Evolutionary conservation across 1,140 invertebrate species (phyloP).

Genomic region (Aphis craccivora): DNA sequence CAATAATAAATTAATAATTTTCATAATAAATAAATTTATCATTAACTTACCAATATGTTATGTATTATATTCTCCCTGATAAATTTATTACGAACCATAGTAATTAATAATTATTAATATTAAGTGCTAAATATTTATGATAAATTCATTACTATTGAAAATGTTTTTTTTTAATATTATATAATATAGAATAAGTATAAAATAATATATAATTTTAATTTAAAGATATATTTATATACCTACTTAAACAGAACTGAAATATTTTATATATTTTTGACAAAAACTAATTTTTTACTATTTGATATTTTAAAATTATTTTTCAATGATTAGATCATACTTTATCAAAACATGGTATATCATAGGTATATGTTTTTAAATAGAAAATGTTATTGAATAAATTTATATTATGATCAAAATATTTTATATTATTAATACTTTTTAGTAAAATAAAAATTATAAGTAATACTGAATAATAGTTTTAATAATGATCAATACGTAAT

Average conservation of each 20-base stretch:
- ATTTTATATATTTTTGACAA: neutral
- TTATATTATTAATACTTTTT: no score
- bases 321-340: neutral
- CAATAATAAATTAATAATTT: neutral
- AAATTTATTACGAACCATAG: neutral
- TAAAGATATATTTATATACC: neutral
- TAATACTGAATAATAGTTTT: neutral
- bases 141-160: neutral
- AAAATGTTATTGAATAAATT: neutral
- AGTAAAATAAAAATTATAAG: neutral
- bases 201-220: neutral
- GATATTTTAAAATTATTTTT: neutral
- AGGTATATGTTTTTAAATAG: neutral
- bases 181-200: neutral
- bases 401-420: neutral
- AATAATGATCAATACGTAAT: neutral
- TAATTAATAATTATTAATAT: neutral
- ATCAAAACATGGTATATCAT: neutral
- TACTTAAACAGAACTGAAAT: neutral
- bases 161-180: neutral
- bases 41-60: neutral
- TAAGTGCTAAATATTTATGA: neutral
- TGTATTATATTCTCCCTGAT: neutral
- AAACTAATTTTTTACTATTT: neutral
- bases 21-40: constrained; percentile 19